phyloP scores from a whole-genome alignment of 2,888 invertebrate genomes.

The Ectemnius cavifrons region DNA sequence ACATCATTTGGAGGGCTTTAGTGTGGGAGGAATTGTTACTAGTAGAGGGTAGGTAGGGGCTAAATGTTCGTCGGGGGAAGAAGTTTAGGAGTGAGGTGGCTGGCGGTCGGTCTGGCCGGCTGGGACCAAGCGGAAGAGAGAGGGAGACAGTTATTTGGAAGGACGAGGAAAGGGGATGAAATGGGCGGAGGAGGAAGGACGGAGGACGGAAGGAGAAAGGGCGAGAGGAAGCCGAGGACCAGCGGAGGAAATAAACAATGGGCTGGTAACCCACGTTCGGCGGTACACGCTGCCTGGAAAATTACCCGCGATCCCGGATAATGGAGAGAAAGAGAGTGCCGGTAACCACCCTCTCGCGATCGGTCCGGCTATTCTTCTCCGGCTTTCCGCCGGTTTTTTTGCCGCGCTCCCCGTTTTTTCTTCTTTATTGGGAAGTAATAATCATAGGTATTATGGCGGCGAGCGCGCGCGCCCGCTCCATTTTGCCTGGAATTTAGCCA shows the following conservation, averaged over 20 bases:
- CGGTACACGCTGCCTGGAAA: constrained; percentile 59
- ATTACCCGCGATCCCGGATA: constrained; percentile 61
- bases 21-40: too few relatives aligned
- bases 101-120: not conserved
- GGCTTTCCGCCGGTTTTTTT: constrained; percentile 23
- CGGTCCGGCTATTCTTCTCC: constrained; percentile 45
- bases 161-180: not conserved
- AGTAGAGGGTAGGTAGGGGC: too few relatives aligned
- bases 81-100: too few relatives aligned
- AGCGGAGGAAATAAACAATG: constrained; percentile 62
- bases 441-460: constrained; percentile 40
- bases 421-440: constrained; percentile 53
- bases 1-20: too few relatives aligned
- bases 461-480: constrained; percentile 15
- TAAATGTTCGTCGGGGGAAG: too few relatives aligned
- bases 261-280: constrained; percentile 57
- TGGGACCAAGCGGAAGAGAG: constrained; percentile 9
- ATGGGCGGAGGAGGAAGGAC: not conserved
- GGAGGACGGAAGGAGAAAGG: constrained; percentile 11
- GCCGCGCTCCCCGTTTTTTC: not conserved
- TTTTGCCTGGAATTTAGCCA: constrained; percentile 17
- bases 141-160: constrained; percentile 11
- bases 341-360: constrained; percentile 40
- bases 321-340: constrained; percentile 39
- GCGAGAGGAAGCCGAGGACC: constrained; percentile 48